Percentiles rank a stretch among this genome's conserved stretches.
Evolutionary conservation across 1,140 invertebrate genomes (phyloP).

Genomic region (Zeugodacus cucurbitae): DNA sequence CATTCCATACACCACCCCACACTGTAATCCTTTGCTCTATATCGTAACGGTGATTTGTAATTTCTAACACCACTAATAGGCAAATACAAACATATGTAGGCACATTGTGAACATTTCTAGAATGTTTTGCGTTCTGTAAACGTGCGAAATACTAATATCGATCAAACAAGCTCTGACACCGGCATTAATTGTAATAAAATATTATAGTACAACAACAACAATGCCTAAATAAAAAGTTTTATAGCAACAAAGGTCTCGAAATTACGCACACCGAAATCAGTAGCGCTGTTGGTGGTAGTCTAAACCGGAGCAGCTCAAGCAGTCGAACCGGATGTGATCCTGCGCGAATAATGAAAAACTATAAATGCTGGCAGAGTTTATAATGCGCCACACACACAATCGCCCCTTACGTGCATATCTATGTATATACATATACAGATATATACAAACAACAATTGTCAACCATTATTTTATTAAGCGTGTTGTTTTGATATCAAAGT

Average conservation of each 20-base stretch:
- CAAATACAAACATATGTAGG: background rate
- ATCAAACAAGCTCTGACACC: background rate
- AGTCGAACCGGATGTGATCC: conserved; percentile 20
- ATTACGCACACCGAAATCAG: background rate
- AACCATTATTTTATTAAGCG: conserved; percentile 38
- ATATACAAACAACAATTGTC: conserved; percentile 10
- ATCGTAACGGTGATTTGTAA: too few species aligned
- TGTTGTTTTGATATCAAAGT: background rate
- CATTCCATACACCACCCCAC: too few species aligned
- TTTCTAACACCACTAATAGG: background rate
- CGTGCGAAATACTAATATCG: background rate
- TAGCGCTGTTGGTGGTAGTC: background rate
- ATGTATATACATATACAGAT: background rate
- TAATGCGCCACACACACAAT: background rate
- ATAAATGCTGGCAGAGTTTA: background rate
- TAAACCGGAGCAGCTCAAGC: background rate
- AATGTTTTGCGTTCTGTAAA: too few species aligned
- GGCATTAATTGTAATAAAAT: conserved; percentile 21
- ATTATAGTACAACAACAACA: background rate
- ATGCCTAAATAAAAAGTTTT: background rate
- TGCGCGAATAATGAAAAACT: background rate
- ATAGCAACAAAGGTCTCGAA: background rate
- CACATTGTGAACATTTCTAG: background rate
- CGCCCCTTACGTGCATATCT: background rate
- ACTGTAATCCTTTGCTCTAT: too few species aligned